These are phyloP conservation scores for Graphium colonna DNA, from an alignment of 2,888 invertebrate species.

Conservation along the genomic window DNA sequence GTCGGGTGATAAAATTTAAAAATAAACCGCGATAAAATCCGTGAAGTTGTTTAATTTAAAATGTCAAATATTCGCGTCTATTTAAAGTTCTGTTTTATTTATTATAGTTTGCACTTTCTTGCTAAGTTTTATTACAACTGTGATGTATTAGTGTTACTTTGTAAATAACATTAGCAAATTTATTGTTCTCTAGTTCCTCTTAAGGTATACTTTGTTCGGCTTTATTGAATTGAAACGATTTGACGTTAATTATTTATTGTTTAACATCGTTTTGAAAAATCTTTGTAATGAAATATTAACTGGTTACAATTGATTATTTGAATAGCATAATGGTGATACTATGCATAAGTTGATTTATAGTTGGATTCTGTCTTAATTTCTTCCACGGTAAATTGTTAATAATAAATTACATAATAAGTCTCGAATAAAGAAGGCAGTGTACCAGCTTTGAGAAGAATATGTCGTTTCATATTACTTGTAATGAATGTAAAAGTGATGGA, in stretches of 20 bases:
- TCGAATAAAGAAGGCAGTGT: neutral
- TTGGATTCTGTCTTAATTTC: neutral
- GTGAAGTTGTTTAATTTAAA: too few relatives aligned
- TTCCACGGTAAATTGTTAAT: neutral
- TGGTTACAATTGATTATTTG: neutral
- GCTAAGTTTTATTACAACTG: constrained; percentile 11
- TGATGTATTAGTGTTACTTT: constrained; percentile 13
- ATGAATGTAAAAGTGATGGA: neutral
- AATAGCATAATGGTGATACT: neutral
- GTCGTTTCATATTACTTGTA: neutral
- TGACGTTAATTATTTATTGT: neutral
- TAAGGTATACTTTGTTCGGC: constrained; percentile 2
- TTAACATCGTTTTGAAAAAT: neutral
- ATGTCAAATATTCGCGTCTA: too few relatives aligned
- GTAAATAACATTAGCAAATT: constrained; percentile 14
- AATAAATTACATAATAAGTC: neutral
- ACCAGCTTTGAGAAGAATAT: neutral
- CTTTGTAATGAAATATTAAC: too few relatives aligned
- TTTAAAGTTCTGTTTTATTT: constrained; percentile 9
- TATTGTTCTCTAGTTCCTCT: constrained; percentile 7
- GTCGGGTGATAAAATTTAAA: too few relatives aligned
- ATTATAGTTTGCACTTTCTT: neutral
- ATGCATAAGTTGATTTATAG: neutral
- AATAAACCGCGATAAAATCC: too few relatives aligned
- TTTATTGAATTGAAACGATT: neutral